Conservation (phyloP, 1,140 invertebrate species). For the Drosophila triauraria region DNA sequence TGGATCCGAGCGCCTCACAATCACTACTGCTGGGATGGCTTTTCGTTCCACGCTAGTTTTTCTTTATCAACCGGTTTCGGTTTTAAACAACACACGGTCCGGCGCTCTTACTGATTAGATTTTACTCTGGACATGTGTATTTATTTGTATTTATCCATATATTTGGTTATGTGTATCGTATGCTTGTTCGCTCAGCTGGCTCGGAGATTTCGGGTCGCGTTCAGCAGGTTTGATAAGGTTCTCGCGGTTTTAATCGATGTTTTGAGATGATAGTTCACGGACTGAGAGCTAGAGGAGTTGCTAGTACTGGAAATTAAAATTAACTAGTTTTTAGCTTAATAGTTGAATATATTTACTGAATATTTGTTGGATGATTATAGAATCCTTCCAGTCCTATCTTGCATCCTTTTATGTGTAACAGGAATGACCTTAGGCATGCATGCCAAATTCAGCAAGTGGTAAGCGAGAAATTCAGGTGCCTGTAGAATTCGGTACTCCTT, state of each 20-base stretch:
- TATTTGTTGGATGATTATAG: no score
- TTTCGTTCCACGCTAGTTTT: constrained; percentile 7
- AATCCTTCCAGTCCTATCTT: no score
- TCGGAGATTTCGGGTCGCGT: neutral
- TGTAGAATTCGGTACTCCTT: no score
- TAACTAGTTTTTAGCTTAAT: neutral
- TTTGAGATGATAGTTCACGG: neutral
- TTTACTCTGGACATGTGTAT: constrained; percentile 1
- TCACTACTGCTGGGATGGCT: constrained; percentile 6
- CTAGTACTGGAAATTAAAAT: neutral
- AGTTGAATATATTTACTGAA: no score
- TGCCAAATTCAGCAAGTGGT: neutral
- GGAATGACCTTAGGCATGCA: no score
- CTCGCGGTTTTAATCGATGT: neutral
- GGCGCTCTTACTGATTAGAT: constrained; percentile 27
- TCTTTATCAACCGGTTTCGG: constrained; percentile 16
- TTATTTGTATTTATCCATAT: neutral
- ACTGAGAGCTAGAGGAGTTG: neutral
- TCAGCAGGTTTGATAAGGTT: neutral
- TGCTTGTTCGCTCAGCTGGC: constrained; percentile 16
- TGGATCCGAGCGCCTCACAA: neutral
- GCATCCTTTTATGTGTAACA: neutral
- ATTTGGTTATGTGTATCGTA: constrained; percentile 1
- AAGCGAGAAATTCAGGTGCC: no score
- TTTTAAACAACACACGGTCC: constrained; percentile 2